A percentile compares a stretch with the other conserved stretches of the same genome.
phyloP scores from a whole-genome alignment of 2,888 invertebrate genomes.

The Panopea generosa region DNA sequence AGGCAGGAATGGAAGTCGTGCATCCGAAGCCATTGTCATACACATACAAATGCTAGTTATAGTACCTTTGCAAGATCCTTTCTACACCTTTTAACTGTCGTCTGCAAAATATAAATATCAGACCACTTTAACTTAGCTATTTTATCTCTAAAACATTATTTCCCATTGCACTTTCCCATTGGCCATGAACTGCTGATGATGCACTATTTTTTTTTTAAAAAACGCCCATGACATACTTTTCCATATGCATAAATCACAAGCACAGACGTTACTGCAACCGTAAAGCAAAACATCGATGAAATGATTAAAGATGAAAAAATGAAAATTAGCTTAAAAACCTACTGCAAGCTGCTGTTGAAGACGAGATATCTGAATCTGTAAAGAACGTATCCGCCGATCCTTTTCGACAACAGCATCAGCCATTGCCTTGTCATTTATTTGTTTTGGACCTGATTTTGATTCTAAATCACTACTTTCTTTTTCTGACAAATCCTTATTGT shows the following conservation, averaged over 20 bases:
- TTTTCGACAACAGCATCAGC: constrained; percentile 61
- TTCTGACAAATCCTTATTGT: constrained; percentile 19
- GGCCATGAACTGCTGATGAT: too few species aligned
- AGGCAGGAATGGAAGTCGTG: constrained; percentile 25
- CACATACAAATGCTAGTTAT: not conserved
- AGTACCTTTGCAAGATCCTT: constrained; percentile 16
- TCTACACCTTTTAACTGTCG: constrained; percentile 10
- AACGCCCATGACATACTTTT: not conserved
- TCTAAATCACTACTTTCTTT: constrained; percentile 20
- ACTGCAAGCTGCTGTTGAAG: constrained; percentile 77
- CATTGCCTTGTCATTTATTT: constrained; percentile 33
- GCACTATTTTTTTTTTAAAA: not conserved
- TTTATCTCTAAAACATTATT: not conserved
- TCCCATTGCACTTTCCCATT: constrained; percentile 23
- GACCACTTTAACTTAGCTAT: not conserved
- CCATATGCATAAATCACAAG: not conserved
- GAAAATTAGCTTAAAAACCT: constrained; percentile 62
- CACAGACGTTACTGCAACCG: constrained; percentile 5
- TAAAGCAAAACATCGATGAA: too few species aligned
- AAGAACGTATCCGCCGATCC: constrained; percentile 68
- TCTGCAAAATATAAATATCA: constrained; percentile 26
- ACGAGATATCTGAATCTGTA: constrained; percentile 73
- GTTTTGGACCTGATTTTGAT: not conserved
- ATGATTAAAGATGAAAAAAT: not conserved
- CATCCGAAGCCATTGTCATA: constrained; percentile 4